Base-by-base conservation (phyloP, 2,797 vertebrate species). In the Dryobates pubescens region DNA sequence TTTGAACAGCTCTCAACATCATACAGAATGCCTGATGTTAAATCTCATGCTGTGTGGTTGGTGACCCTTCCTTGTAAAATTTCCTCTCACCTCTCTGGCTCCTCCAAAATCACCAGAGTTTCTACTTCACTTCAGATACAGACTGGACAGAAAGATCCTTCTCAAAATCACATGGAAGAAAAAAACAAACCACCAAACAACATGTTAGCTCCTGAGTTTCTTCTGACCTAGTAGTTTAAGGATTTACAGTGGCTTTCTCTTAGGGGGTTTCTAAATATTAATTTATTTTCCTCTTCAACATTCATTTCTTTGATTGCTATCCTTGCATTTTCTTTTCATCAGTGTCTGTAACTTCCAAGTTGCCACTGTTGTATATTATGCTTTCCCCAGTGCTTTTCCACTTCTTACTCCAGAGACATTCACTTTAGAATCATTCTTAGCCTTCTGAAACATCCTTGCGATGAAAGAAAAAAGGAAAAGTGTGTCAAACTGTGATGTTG, bases 111-210 rank as follows among this genome's bases (percentile, higher is more conserved):
- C 41, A 30, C 29, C 29, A 43, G 24, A 36, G 36, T 32, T 75
- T 77, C 47, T 81, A 5, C 80, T 86, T 83, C 29, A n/a, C 82
- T 82, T 82, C 30, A 62, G 51, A 36, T 24, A 45, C 17, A 79
- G 9, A 9, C 45, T 51, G 54, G 82, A 54, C 0, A 2, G 58
- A 74, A 74, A 5, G 4, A 2, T 17, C 0, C 0, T 34, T 74
- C 62, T 90, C 23, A 71, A 43, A 79, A 58, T 41, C 22, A 4
- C 2, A 2, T 17, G n/a, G 68, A 54, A 32, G 83, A 56, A 29
- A 36, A 10, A 10, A 38, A 38, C 36, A 38, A 38, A 13, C 36
- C 36, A 36, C 36, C 36, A 38, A 38, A 5, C 8, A 30, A 0
- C 2, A 11, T 10, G 4, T 27, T 18, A 13, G 0, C 6, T 80